These are phyloP conservation scores for Rhamphomyia laevipes DNA, from an alignment of 2,888 invertebrate species.

Conservation along the genomic window DNA sequence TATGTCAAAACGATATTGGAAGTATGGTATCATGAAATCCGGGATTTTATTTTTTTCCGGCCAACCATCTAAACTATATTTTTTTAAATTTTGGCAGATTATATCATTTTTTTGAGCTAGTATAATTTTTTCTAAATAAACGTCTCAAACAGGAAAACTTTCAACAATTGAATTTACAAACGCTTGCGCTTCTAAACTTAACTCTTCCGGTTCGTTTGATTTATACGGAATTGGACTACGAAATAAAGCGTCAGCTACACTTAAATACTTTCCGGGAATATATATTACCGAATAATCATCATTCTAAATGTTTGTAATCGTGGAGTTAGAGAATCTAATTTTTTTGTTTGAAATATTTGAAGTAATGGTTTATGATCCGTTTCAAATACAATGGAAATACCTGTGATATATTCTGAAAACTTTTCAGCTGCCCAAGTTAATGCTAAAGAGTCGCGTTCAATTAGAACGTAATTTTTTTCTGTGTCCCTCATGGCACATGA, in stretches of 20 bases:
- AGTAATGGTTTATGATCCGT: constrained; percentile 8
- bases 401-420: constrained; percentile 7
- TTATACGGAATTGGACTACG: too few relatives aligned
- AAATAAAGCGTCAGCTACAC: too few relatives aligned
- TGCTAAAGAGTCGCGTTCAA: constrained; percentile 6
- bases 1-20: constrained; percentile 5
- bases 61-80: constrained; percentile 5
- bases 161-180: too few relatives aligned
- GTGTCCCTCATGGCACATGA: constrained; percentile 7
- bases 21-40: constrained; percentile 7
- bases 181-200: too few relatives aligned
- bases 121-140: constrained; percentile 6
- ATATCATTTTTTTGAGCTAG: too few relatives aligned
- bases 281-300: not conserved
- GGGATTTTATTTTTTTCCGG: constrained; percentile 5
- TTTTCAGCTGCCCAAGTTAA: constrained; percentile 8
- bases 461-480: constrained; percentile 6
- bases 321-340: constrained; percentile 2
- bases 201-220: too few relatives aligned
- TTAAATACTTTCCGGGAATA: too few relatives aligned
- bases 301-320: constrained; percentile 8
- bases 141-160: constrained; percentile 4
- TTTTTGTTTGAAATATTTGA: constrained; percentile 4
- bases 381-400: constrained; percentile 4
- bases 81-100: constrained; percentile 1